These are phyloP conservation scores for Pecten maximus DNA, from an alignment of 2,888 invertebrate genomes.

Conservation along the genomic window DNA sequence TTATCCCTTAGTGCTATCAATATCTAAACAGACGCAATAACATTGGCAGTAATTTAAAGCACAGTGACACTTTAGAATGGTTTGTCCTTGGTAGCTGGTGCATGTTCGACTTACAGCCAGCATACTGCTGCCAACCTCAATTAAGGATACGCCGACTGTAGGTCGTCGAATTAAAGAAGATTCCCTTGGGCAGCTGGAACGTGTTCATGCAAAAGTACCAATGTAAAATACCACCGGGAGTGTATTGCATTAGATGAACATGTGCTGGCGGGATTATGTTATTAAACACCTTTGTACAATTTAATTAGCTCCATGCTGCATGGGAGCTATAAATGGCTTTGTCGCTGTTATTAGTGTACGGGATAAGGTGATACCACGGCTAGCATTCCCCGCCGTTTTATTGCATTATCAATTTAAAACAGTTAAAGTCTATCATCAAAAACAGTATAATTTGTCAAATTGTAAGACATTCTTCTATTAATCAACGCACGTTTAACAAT, in stretches of 20 bases:
- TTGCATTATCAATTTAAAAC: too few species aligned
- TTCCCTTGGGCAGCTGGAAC: background rate
- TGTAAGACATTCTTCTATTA: too few species aligned
- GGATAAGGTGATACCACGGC: too few species aligned
- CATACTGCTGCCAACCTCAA: background rate
- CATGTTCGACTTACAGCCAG: background rate
- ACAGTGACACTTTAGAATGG: background rate
- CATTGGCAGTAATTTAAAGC: background rate
- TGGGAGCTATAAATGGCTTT: too few species aligned
- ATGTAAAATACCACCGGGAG: background rate
- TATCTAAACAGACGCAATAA: too few species aligned
- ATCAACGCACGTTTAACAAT: too few species aligned
- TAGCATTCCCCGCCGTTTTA: too few species aligned
- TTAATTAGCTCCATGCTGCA: too few species aligned
- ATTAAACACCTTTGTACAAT: background rate
- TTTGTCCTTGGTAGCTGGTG: background rate
- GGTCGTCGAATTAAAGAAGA: background rate
- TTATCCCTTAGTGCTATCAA: too few species aligned
- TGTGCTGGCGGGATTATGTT: background rate
- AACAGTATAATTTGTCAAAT: too few species aligned
- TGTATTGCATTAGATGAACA: background rate
- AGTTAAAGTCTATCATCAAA: too few species aligned
- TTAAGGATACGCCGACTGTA: background rate
- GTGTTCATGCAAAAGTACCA: background rate
- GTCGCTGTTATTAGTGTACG: too few species aligned